Conservation (phyloP, 2,797 vertebrate genomes). For the Anableps anableps region DNA sequence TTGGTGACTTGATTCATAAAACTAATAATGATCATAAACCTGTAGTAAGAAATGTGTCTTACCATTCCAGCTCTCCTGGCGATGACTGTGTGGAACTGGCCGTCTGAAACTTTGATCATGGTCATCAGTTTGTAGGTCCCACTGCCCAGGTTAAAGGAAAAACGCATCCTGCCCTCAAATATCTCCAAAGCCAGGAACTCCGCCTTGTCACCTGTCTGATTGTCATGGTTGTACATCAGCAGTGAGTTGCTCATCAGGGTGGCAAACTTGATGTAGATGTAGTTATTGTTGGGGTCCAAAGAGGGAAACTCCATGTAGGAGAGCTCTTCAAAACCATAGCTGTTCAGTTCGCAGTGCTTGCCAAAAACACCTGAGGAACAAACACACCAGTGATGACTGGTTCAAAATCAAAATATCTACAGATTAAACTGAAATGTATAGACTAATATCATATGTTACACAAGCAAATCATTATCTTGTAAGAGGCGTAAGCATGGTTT, state of each 20-base stretch:
- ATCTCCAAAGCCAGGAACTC: conserved; percentile 97
- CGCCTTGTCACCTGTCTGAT: conserved; percentile 93
- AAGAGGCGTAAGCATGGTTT: background rate
- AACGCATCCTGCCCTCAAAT: conserved; percentile 87
- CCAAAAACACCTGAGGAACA: conserved; percentile 92
- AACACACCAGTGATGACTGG: conserved; percentile 11
- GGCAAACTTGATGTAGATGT: conserved; percentile 98
- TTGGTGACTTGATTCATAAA: conserved; percentile 8
- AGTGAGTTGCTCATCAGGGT: conserved; percentile 91
- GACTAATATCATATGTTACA: background rate
- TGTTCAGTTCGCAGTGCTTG: conserved; percentile 97
- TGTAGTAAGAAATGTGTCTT: conserved; percentile 53
- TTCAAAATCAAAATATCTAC: background rate
- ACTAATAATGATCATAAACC: conserved; percentile 7
- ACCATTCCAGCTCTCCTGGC: conserved; percentile 97
- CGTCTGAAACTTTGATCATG: conserved; percentile 92
- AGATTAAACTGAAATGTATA: background rate
- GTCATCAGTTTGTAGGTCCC: conserved; percentile 93
- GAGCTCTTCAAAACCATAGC: conserved; percentile 96
- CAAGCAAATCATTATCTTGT: conserved; percentile 7
- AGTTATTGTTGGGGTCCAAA: conserved; percentile 98
- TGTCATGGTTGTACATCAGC: conserved; percentile 96
- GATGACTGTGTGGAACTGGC: conserved; percentile 96
- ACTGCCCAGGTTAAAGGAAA: conserved; percentile 96
- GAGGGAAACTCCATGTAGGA: conserved; percentile 99